These are phyloP conservation scores for Malurus elegans DNA, from an alignment of 2,113 vertebrate species.

Conservation along the genomic window DNA sequence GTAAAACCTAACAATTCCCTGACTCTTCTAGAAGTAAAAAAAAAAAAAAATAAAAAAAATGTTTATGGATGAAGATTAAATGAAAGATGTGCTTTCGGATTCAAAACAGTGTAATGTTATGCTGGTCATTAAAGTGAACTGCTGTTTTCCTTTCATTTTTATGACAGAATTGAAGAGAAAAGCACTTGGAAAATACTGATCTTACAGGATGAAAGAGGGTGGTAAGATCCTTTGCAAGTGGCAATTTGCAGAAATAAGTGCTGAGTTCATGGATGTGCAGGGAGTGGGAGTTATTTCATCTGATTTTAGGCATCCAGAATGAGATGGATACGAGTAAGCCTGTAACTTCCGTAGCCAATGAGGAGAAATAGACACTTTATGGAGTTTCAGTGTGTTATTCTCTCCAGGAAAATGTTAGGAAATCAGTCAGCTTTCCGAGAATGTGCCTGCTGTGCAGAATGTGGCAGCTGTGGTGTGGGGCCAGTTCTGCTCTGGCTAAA, in stretches of 20 bases:
- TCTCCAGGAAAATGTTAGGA: neutral
- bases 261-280: neutral
- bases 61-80: conserved; percentile 22
- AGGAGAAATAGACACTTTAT: neutral
- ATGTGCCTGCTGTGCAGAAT: neutral
- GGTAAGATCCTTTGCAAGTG: neutral
- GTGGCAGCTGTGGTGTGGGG: neutral
- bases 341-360: neutral
- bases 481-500: neutral
- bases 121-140: conserved; percentile 27
- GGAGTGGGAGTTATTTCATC: neutral
- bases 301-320: neutral
- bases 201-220: neutral
- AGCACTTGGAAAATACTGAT: conserved; percentile 14
- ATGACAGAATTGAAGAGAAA: conserved; percentile 17
- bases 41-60: neutral
- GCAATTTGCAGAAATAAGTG: conserved; percentile 10
- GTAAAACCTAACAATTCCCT: neutral
- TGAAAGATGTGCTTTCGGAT: neutral
- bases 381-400: neutral
- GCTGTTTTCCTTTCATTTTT: conserved; percentile 27
- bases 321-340: neutral
- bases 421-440: neutral
- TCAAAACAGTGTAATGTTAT: conserved; percentile 4
- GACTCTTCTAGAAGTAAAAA: neutral